phyloP scores from a whole-genome alignment of 2,888 invertebrate species.

The Gasteruption jaculator region DNA sequence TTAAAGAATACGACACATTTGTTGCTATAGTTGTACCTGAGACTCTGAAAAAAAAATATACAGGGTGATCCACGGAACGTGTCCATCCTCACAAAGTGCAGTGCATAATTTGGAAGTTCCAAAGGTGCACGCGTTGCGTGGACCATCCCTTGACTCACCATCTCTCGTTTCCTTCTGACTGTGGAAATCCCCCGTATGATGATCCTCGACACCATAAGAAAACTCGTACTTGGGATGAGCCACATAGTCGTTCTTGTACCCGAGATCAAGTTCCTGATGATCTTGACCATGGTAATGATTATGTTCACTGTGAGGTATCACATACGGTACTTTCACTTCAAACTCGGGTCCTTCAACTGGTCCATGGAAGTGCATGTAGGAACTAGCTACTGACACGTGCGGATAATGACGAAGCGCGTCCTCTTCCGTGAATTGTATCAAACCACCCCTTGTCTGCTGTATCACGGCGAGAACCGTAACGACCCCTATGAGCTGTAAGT shows the following conservation, averaged over 20 bases:
- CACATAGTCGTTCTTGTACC: constrained; percentile 39
- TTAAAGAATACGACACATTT: too few relatives aligned
- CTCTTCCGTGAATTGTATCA: constrained; percentile 23
- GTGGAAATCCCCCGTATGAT: constrained; percentile 49
- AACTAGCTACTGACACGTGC: constrained; percentile 37
- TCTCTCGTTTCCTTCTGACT: constrained; percentile 50
- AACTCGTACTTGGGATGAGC: constrained; percentile 46
- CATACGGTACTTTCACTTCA: constrained; percentile 44
- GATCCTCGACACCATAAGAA: constrained; percentile 44
- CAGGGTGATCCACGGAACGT: too few relatives aligned
- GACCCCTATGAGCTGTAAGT: too few relatives aligned
- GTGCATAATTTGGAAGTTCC: too few relatives aligned
- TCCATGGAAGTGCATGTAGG: constrained; percentile 46
- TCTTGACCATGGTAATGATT: constrained; percentile 30
- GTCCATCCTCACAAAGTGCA: too few relatives aligned
- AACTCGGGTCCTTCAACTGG: constrained; percentile 45
- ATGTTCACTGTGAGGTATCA: constrained; percentile 29
- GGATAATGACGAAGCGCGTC: constrained; percentile 18
- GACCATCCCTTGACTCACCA: constrained; percentile 37
- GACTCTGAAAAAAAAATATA: too few relatives aligned
- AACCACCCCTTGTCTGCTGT: constrained; percentile 23
- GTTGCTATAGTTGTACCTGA: too few relatives aligned
- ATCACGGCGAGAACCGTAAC: constrained; percentile 15
- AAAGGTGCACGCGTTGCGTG: too few relatives aligned
- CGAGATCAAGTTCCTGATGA: constrained; percentile 24